Percentiles rank a stretch among this genome's conserved stretches.
These are phyloP conservation scores for Rapana venosa DNA, from an alignment of 2,888 invertebrate species.

Conservation along the genomic window DNA sequence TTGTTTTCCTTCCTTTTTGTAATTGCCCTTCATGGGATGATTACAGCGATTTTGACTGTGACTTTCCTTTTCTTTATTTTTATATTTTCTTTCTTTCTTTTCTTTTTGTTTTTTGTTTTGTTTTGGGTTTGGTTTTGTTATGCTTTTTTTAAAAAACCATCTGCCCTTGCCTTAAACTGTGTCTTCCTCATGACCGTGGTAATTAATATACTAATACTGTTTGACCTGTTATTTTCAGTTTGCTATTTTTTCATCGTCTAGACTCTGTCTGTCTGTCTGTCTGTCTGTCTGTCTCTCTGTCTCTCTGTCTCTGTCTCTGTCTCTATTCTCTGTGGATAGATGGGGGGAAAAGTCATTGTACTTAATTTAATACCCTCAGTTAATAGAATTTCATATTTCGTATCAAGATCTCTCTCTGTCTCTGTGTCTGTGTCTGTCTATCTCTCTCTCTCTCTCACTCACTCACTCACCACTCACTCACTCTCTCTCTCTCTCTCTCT, in stretches of 20 bases:
- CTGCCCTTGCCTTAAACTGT: neutral
- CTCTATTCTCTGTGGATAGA: no score
- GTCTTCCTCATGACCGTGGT: neutral
- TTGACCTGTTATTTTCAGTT: conserved; percentile 27
- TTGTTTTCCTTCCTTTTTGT: neutral
- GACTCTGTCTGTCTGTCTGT: conserved; percentile 33
- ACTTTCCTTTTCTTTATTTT: neutral
- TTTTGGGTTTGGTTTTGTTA: neutral
- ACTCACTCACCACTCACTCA: neutral
- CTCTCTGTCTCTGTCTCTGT: neutral
- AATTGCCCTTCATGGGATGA: no score
- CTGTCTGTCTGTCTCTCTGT: conserved; percentile 28
- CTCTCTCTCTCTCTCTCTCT: neutral
- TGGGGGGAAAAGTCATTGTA: no score
- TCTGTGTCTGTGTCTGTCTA: neutral
- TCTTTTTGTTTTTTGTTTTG: neutral
- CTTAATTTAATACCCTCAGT: no score
- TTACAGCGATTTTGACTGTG: neutral
- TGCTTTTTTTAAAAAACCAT: neutral
- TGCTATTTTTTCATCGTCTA: conserved; percentile 16
- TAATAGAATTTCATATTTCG: no score
- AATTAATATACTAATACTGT: neutral
- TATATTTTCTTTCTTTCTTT: neutral
- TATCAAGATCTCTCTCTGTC: neutral
- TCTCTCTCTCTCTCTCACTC: no score